phyloP scores from a whole-genome alignment of 2,888 invertebrate genomes.

The Trileptium ribeirensis region DNA sequence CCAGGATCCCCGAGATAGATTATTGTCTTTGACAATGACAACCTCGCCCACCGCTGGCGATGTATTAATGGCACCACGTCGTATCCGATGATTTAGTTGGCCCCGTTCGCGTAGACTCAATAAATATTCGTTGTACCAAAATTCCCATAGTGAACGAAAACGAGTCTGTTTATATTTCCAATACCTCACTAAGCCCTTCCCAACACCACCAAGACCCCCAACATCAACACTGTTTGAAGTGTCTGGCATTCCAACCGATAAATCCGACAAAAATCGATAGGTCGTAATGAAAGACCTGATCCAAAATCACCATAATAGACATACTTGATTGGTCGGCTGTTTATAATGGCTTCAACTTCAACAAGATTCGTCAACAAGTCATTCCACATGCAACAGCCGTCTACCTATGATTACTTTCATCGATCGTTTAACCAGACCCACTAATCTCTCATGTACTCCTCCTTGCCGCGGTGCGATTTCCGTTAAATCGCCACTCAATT shows the following conservation, averaged over 20 bases:
- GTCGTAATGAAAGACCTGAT: too few species aligned
- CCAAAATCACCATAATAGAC: not conserved
- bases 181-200: not conserved
- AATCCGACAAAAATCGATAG: too few species aligned
- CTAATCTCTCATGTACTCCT: slow-evolving; percentile 53
- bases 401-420: not conserved
- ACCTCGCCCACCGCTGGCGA: not conserved
- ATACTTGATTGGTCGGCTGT: not conserved
- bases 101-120: not conserved
- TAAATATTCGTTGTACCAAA: not conserved
- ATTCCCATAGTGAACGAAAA: not conserved
- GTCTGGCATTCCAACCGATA: too few species aligned
- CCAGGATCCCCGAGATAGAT: not conserved
- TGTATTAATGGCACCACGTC: not conserved
- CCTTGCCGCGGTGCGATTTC: slow-evolving; percentile 54
- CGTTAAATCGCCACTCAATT: slow-evolving; percentile 49
- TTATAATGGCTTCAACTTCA: slow-evolving; percentile 1
- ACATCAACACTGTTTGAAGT: too few species aligned
- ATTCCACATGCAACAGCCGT: not conserved
- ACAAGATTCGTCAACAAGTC: not conserved
- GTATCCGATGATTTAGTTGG: not conserved
- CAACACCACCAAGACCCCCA: too few species aligned
- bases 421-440: slow-evolving; percentile 48
- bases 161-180: not conserved
- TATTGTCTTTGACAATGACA: not conserved